Conservation (phyloP, 2,888 invertebrate species). For the Netelia inedita region DNA sequence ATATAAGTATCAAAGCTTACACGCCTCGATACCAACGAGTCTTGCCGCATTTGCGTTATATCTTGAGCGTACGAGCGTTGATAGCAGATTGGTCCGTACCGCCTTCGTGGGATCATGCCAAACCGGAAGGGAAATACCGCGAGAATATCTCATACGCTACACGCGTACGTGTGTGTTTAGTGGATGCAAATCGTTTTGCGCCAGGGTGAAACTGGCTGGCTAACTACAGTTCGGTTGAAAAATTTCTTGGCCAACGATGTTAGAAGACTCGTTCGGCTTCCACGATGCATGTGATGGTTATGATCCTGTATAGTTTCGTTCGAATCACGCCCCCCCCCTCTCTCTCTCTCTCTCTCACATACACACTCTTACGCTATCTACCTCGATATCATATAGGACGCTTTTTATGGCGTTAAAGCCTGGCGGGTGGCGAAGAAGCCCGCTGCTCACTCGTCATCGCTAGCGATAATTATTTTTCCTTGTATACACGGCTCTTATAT, state of each 20-base stretch:
- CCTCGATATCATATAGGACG: constrained; percentile 9
- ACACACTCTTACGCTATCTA: too few relatives aligned
- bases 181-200: constrained; percentile 70
- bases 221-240: constrained; percentile 44
- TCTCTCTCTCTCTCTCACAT: too few relatives aligned
- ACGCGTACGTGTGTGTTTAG: constrained; percentile 20
- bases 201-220: constrained; percentile 72
- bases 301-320: neutral
- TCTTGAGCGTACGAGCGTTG: constrained; percentile 39
- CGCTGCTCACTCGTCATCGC: constrained; percentile 73
- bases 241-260: constrained; percentile 14
- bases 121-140: constrained; percentile 75
- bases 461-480: constrained; percentile 83
- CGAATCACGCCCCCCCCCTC: neutral
- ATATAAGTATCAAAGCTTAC: constrained; percentile 28
- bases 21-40: constrained; percentile 42
- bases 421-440: constrained; percentile 65
- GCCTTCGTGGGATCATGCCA: constrained; percentile 70
- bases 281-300: constrained; percentile 22
- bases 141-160: constrained; percentile 65
- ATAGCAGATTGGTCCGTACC: constrained; percentile 63
- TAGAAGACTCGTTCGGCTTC: constrained; percentile 43
- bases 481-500: constrained; percentile 66
- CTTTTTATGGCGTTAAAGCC: constrained; percentile 42
- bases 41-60: neutral